Evolutionary conservation across 2,113 vertebrate species (phyloP), one percentile per base, ranked within the genome.

Genomic region (Scartelaos histophorus): DNA sequence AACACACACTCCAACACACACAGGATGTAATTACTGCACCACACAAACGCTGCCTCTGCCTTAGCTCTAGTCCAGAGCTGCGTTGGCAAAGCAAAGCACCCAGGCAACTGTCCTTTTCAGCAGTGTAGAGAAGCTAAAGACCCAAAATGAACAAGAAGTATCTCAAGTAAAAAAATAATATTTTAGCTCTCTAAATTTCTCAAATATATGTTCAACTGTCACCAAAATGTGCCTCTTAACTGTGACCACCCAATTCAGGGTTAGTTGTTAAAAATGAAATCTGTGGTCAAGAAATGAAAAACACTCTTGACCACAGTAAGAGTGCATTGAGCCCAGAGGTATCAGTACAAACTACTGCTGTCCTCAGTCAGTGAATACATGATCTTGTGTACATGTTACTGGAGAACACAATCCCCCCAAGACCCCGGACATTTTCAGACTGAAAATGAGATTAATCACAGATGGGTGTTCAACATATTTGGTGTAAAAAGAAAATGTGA

Each of bases 391-490:
- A 73, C 73, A 78, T 78, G 43, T 61, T 75, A 66, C 67, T 38
- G 78, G 68, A 68, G 71, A 79, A 89, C 69, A 53, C 54, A 72
- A 86, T 82, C 81, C 71, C 71, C 21, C n/a, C 22, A 70, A 21
- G 3, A 56, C 21, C 45, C 51, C 67, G 71, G 70, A 66, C 38
- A 43, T 43, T 82, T 81, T 85, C 72, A 73, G 78, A 75, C 73
- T 67, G 80, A 77, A 80, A 76, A 85, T 83, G 13, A 74, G 78
- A 80, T 77, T 76, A 62, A 82, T 83, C 76, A 76, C 75, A 87
- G 75, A 87, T 74, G 60, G 71, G 19, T 53, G 75, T 67, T 79
- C 58, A 70, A 86, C 75, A 82, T 88, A 82, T 73, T 34, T 70
- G 0, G 46, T 80, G 72, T 56, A 73, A 74, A 80, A 64, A 45